Base-by-base conservation (phyloP, 1,140 invertebrate genomes). In the Pseudomyrmex sp. region DNA sequence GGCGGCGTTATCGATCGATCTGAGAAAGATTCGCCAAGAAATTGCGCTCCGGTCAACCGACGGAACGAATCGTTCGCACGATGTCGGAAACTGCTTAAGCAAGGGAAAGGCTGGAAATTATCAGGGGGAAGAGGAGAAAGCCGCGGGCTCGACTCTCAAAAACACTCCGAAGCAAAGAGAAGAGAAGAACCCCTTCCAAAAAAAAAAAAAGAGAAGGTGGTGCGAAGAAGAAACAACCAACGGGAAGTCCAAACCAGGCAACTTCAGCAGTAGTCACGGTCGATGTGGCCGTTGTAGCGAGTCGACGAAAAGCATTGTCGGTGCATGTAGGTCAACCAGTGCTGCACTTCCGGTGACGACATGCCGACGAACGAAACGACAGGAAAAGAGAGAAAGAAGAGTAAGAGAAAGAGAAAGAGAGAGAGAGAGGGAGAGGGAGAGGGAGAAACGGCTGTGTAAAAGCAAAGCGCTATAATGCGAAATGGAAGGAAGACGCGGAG, bases 291-390 rank as follows among this genome's bases (percentile, higher is more conserved):
- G 63, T 86, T 77, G 72, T 72, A 77, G 61, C 66, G 62, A 88
- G 87, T 85, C 69, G 83, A 85, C 82, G 73, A 63, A 61, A 58
- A 75, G 86, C 73, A 88, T 88, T 88, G 87, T 88, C 74, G 86
- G 4, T 52, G 66, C 59, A 88, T 88, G 46, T 88, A 62, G 87
- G 87, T 88, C 86, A 88, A 82, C 66, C 44, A 44, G 8, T 20
- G 66, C 61, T 75, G 87, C 58, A 82, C 77, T 88, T 88, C 76
- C 86, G 77, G 68, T 74, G 35, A 63, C 75, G 59, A 50, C 75
- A 56, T 15, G 35, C 63, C 18, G 66, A 46, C 72, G 63, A 68
- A n/a, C 35, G 69, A 18, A 82, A 66, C 48, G 52, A 18, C 50
- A 23, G 58, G 50, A 56, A 61, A 59, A 83, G 73, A 82, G 52